phyloP scores from a whole-genome alignment of 2,888 invertebrate genomes.

The Callimorpha dominula region DNA sequence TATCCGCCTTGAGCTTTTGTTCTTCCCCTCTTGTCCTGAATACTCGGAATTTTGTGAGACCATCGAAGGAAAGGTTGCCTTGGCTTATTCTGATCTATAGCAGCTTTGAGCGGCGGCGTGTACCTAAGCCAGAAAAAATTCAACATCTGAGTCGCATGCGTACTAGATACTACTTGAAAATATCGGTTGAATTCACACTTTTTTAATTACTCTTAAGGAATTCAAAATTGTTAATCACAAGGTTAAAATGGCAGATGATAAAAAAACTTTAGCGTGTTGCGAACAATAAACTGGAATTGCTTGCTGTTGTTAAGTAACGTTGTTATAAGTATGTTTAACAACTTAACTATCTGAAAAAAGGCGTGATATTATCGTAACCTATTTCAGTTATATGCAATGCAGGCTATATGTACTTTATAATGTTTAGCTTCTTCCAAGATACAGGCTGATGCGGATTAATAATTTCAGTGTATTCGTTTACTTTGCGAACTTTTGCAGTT shows the following conservation, averaged over 20 bases:
- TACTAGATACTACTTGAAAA: neutral
- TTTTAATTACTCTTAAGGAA: neutral
- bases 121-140: slow-evolving; percentile 8
- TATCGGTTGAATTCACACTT: neutral
- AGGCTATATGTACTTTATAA: neutral
- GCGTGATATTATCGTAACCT: neutral
- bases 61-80: neutral
- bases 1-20: neutral
- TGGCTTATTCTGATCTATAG: neutral
- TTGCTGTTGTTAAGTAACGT: neutral
- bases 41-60: neutral
- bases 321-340: neutral
- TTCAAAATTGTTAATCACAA: neutral
- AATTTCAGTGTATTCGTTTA: neutral
- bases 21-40: neutral
- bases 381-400: neutral
- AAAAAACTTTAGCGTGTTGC: neutral
- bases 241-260: neutral
- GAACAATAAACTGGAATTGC: neutral
- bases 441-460: neutral
- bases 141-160: neutral
- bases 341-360: neutral
- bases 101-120: neutral
- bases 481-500: neutral
- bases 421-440: neutral